Evolutionary conservation across 2,888 invertebrate genomes (phyloP).

Genomic region (Oligia latruncula): DNA sequence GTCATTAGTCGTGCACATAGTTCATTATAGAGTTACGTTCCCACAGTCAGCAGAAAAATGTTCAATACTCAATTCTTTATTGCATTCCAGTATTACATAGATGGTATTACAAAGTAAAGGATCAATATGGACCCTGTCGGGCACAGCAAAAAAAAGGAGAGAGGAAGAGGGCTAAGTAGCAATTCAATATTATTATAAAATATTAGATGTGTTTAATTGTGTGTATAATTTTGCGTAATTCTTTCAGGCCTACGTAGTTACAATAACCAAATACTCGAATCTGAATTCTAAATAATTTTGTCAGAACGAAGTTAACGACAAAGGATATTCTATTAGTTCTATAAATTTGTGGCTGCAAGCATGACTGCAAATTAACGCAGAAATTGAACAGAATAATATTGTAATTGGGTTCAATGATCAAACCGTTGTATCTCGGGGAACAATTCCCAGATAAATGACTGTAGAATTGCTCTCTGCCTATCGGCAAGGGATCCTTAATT

Average conservation of each 20-base stretch:
- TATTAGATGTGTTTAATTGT: too few species aligned
- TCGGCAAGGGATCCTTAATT: neutral
- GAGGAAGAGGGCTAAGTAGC: too few species aligned
- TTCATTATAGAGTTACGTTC: conserved; percentile 72
- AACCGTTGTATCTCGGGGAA: conserved; percentile 3
- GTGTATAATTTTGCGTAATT: neutral
- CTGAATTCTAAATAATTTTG: neutral
- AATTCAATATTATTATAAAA: too few species aligned
- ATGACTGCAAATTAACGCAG: neutral
- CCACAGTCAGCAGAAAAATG: conserved; percentile 30
- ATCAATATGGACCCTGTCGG: too few species aligned
- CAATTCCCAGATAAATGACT: conserved; percentile 16
- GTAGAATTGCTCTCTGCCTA: conserved; percentile 1
- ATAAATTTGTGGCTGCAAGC: neutral
- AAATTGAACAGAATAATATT: conserved; percentile 14
- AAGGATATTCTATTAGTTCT: neutral
- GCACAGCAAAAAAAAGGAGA: too few species aligned
- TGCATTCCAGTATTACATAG: too few species aligned
- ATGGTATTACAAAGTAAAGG: too few species aligned
- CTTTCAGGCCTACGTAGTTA: neutral
- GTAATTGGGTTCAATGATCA: conserved; percentile 24
- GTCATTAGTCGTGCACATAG: conserved; percentile 77
- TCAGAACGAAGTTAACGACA: neutral
- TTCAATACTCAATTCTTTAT: too few species aligned
- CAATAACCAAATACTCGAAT: neutral